phyloP scores from a whole-genome alignment of 2,888 invertebrate species.

The Minunthozetes semirufus region DNA sequence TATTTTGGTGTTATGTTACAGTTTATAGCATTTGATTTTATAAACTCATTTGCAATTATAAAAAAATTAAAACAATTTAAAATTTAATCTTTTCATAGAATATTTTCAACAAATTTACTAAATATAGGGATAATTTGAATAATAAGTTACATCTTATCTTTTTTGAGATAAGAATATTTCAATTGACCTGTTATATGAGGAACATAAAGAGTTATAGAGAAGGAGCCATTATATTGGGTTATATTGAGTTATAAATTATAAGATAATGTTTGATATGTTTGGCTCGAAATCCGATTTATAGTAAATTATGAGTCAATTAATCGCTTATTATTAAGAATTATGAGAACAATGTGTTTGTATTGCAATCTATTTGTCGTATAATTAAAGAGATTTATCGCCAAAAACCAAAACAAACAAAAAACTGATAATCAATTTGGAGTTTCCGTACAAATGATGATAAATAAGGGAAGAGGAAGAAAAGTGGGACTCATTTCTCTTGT shows the following conservation, averaged over 20 bases:
- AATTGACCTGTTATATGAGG: too few relatives aligned
- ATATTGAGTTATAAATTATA: not conserved
- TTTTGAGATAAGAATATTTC: too few relatives aligned
- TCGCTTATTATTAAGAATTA: not conserved
- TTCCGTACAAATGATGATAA: not conserved
- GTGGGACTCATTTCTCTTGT: not conserved
- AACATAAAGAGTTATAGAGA: too few relatives aligned
- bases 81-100: too few relatives aligned
- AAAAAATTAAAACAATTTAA: too few relatives aligned
- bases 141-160: too few relatives aligned
- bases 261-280: not conserved
- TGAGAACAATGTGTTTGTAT: conserved; percentile 13
- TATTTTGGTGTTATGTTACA: too few relatives aligned
- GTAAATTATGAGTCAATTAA: conserved; percentile 9
- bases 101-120: too few relatives aligned
- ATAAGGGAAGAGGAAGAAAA: not conserved
- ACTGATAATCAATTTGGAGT: conserved; percentile 14
- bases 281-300: not conserved
- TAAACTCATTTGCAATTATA: too few relatives aligned
- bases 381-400: conserved; percentile 16
- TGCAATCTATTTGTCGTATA: conserved; percentile 19
- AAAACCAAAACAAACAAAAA: conserved; percentile 13
- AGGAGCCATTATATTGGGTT: too few relatives aligned
- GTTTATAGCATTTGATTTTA: too few relatives aligned
- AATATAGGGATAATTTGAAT: too few relatives aligned